Evolutionary conservation across 2,888 invertebrate genomes (phyloP).

Genomic region (Aphodius granarius): DNA sequence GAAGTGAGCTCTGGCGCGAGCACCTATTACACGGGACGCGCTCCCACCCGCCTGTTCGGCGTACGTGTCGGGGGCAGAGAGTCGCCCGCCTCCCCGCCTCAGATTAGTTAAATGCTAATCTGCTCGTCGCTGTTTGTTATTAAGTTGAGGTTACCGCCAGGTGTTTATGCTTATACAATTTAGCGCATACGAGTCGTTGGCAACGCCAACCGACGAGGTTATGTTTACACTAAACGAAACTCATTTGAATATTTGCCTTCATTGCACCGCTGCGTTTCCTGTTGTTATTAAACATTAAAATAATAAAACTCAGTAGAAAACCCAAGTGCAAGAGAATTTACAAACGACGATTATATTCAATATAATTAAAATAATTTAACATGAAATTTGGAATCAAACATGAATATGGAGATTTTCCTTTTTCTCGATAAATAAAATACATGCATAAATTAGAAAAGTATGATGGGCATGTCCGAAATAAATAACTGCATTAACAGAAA

Average conservation of each 20-base stretch:
- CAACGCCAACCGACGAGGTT: neutral
- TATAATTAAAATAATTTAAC: too few species aligned
- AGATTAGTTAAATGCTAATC: constrained; percentile 28
- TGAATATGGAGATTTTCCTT: too few species aligned
- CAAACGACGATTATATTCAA: too few species aligned
- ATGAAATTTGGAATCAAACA: too few species aligned
- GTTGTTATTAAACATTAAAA: neutral
- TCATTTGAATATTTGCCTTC: neutral
- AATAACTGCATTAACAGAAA: too few species aligned
- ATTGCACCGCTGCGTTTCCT: neutral
- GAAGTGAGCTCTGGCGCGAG: neutral
- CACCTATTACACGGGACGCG: neutral
- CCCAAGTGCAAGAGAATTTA: too few species aligned
- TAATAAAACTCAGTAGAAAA: too few species aligned
- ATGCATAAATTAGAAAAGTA: too few species aligned
- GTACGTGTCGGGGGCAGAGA: neutral
- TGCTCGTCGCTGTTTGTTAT: constrained; percentile 26
- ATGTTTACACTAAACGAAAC: neutral
- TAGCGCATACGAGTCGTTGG: constrained; percentile 13
- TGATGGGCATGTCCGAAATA: too few species aligned
- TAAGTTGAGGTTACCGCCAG: constrained; percentile 28
- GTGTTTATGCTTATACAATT: constrained; percentile 29
- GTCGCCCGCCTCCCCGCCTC: neutral
- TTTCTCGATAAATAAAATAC: too few species aligned
- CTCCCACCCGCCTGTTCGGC: neutral